Evolutionary conservation across 2,113 vertebrate genomes (phyloP), one percentile per base, ranked within the genome.

Genomic region (Xenus cinereus): DNA sequence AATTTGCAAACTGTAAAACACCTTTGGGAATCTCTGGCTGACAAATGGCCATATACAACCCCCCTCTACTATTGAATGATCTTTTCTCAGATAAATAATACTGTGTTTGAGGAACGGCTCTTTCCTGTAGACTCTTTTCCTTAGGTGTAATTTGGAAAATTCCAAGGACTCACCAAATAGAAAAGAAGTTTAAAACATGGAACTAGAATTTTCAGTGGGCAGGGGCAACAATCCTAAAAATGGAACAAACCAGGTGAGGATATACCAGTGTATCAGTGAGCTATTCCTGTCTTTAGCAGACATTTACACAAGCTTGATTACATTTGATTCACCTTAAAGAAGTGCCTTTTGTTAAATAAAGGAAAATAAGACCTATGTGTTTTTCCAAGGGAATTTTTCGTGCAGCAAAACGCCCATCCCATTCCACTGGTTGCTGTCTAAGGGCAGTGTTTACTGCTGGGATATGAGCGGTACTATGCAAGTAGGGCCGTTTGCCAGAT

Each of bases 401-500:
- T 90, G 69, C 39, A 33, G 80, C 18, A 73, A 35, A 68, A 3
- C 9, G 26, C 51, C 53, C 10, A 24, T 87, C 62, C 54, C 21
- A 8, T 91, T 92, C 62, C 67, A 68, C 11, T 41, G 80, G 66
- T 54, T 84, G 94, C 66, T 89, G 73, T 95, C 57, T 89, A 62
- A 89, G 76, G 84, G 73, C 80, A 95, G 57, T 95, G 96, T 96
- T 97, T 85, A 95, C 92, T 82, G 89, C 91, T 67, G 22, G 91
- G 87, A 41, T 95, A 51, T 69, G 90, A 92, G 73, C 87, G 94
- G 64, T 74, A 87, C 75, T 96, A 84, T 93, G 96, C 77, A 96
- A 96, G 83, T 79, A 16, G 88, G 89, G 94, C 92, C 89, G 63
- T 85, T 97, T 96, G 91, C 82, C 95, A 96, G 90, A 96, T 90